A percentile compares a stretch with the other conserved stretches of the same genome.
Conservation (phyloP, 1,140 invertebrate genomes). For the Cyclina sinensis region DNA sequence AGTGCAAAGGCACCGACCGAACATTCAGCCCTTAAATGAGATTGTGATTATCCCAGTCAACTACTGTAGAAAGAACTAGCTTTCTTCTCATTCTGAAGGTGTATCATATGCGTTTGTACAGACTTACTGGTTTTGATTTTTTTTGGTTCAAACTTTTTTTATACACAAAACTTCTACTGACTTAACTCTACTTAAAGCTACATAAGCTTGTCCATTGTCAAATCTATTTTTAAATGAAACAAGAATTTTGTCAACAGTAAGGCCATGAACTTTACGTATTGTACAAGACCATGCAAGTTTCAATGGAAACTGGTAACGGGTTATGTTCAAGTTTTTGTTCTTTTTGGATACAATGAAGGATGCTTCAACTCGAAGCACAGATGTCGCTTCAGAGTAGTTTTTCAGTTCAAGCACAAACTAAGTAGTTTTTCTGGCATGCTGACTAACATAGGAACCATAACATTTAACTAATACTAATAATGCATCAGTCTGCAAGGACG, state of each 20-base stretch:
- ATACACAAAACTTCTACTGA: background rate
- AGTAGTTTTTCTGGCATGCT: conserved; percentile 16
- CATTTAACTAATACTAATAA: conserved; percentile 29
- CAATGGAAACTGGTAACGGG: conserved; percentile 43
- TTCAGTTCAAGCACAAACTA: conserved; percentile 9
- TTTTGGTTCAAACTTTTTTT: background rate
- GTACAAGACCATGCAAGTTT: conserved; percentile 54
- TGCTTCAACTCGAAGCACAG: background rate
- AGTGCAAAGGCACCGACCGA: background rate
- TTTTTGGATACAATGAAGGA: background rate
- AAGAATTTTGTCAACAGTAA: conserved; percentile 35
- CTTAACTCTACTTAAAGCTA: conserved; percentile 48
- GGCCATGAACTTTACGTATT: conserved; percentile 52
- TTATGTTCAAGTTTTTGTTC: conserved; percentile 19
- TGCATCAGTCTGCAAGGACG: conserved; percentile 16
- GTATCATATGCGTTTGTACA: background rate
- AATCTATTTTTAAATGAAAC: conserved; percentile 15
- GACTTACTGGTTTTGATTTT: conserved; percentile 1
- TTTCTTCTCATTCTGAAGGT: background rate
- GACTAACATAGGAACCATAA: conserved; percentile 5
- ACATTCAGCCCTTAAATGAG: conserved; percentile 15
- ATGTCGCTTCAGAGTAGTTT: conserved; percentile 1
- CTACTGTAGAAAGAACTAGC: background rate
- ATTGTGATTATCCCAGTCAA: background rate
- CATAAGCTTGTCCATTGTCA: conserved; percentile 60